Evolutionary conservation across 2,888 invertebrate species (phyloP).

Genomic region (Dynastes hyllus): DNA sequence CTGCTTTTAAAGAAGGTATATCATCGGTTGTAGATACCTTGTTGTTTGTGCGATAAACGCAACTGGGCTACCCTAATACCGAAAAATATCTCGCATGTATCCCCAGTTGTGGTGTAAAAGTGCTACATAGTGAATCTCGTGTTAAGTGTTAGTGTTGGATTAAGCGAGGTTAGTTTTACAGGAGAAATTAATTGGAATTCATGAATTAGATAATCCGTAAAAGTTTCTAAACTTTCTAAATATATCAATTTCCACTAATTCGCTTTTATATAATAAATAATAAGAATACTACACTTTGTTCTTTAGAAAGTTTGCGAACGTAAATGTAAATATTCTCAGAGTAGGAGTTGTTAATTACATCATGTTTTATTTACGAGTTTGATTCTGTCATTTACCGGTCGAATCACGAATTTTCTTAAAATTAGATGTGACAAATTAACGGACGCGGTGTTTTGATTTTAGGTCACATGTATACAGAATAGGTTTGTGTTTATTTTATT

Average conservation of each 20-base stretch:
- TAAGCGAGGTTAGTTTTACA: no score
- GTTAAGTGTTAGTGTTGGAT: no score
- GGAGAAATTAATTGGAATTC: no score
- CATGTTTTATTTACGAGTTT: constrained; percentile 29
- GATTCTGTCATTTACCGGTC: constrained; percentile 12
- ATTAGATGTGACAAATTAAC: constrained; percentile 2
- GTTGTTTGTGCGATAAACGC: neutral
- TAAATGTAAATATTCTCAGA: neutral
- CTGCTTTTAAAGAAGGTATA: neutral
- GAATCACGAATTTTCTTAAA: constrained; percentile 8
- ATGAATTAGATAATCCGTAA: neutral
- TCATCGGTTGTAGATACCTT: neutral
- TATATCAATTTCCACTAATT: no score
- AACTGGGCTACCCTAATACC: no score
- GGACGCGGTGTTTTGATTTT: no score
- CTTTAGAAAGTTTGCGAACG: constrained; percentile 4
- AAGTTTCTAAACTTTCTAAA: neutral
- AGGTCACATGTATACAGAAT: no score
- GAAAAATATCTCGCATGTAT: no score
- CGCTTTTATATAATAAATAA: no score
- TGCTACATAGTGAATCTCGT: no score
- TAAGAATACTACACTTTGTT: no score
- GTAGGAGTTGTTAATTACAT: constrained; percentile 34
- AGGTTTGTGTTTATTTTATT: neutral
- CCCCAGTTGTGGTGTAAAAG: no score